phyloP scores from a whole-genome alignment of 2,888 invertebrate species.

The Macrophya annulata region DNA sequence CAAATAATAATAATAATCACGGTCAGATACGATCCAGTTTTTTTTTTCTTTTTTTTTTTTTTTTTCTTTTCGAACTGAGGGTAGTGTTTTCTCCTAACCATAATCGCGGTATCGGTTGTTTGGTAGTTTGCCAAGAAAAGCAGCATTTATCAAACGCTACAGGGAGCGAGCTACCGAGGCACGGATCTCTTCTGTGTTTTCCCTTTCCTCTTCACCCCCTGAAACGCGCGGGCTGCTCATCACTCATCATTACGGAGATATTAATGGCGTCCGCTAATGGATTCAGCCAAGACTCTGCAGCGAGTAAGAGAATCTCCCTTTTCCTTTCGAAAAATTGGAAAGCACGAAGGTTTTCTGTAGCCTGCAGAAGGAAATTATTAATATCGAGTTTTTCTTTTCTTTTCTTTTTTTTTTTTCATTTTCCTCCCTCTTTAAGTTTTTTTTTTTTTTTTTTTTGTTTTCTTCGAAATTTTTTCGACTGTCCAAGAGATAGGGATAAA shows the following conservation, averaged over 20 bases:
- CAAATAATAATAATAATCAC: too few relatives aligned
- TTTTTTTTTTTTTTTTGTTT: neutral
- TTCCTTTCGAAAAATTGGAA: conserved; percentile 66
- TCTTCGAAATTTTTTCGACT: neutral
- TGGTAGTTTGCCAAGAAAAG: conserved; percentile 68
- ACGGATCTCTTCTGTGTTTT: conserved; percentile 60
- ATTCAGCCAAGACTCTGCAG: conserved; percentile 70
- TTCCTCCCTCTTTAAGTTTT: neutral
- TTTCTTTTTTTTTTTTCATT: neutral
- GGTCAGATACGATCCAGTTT: too few relatives aligned
- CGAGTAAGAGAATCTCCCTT: conserved; percentile 67
- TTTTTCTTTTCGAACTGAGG: neutral
- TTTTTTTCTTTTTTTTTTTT: too few relatives aligned
- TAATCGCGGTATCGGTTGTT: conserved; percentile 47
- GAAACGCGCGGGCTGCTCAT: conserved; percentile 65
- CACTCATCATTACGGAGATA: conserved; percentile 76
- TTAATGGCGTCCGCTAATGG: conserved; percentile 76
- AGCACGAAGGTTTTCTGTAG: conserved; percentile 63
- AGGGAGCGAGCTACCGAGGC: conserved; percentile 56
- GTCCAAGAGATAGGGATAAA: neutral
- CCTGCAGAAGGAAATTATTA: conserved; percentile 5
- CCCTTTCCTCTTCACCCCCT: conserved; percentile 54
- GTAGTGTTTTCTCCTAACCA: conserved; percentile 32
- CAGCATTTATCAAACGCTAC: conserved; percentile 73
- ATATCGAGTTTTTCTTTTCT: neutral